Percentiles rank a stretch among this genome's conserved stretches.
Evolutionary conservation across 2,797 vertebrate genomes (phyloP).

Genomic region (Phrynocephalus forsythii): DNA sequence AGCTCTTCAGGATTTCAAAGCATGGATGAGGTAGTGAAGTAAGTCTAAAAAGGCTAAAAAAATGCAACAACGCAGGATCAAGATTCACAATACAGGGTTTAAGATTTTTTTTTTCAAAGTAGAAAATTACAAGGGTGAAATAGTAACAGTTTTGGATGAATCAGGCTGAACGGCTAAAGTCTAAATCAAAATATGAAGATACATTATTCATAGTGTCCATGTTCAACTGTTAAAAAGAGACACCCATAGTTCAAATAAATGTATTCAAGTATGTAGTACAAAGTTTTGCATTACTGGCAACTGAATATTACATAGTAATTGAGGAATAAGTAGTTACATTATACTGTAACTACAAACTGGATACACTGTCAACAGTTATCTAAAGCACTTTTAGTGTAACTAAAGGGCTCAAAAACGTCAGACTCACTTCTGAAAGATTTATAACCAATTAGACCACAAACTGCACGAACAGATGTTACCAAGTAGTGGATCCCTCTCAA

Average conservation of each 20-base stretch:
- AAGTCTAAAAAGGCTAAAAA: constrained; percentile 66
- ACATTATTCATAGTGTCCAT: constrained; percentile 72
- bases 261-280: constrained; percentile 77
- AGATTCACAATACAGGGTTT: constrained; percentile 54
- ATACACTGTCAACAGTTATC: constrained; percentile 49
- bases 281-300: constrained; percentile 74
- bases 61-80: constrained; percentile 59
- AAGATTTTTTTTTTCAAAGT: constrained; percentile 48
- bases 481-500: constrained; percentile 41
- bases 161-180: constrained; percentile 39
- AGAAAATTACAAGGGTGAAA: constrained; percentile 62
- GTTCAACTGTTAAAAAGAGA: constrained; percentile 66
- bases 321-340: constrained; percentile 72
- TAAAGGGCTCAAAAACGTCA: constrained; percentile 49
- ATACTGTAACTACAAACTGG: constrained; percentile 65
- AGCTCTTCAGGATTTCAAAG: constrained; percentile 49
- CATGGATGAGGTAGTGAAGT: constrained; percentile 52
- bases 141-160: constrained; percentile 52
- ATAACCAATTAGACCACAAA: constrained; percentile 30
- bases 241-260: constrained; percentile 70
- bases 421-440: constrained; percentile 6
- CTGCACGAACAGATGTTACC: constrained; percentile 52
- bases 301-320: constrained; percentile 78
- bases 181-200: constrained; percentile 54
- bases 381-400: constrained; percentile 61